Percentiles rank a stretch among this genome's conserved stretches.
These are phyloP conservation scores for Sorex maritimensis DNA, from an alignment of 2,797 vertebrate species.

Conservation along the genomic window DNA sequence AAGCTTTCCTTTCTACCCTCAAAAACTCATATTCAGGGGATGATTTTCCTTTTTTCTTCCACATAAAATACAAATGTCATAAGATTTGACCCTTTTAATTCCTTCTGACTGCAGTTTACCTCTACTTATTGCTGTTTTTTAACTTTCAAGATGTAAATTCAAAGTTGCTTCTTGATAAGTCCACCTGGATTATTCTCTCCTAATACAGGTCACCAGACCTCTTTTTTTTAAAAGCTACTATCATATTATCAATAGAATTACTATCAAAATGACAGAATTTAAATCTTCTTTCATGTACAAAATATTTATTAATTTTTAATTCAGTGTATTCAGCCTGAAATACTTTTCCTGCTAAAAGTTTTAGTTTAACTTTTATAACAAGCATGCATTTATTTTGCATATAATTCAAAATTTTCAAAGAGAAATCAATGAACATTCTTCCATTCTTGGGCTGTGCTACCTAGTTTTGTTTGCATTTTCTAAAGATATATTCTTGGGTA, in stretches of 20 bases:
- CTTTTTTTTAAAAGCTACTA: neutral
- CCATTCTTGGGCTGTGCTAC: neutral
- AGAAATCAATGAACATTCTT: slow-evolving; percentile 31
- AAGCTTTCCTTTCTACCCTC: neutral
- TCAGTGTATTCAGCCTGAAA: slow-evolving; percentile 26
- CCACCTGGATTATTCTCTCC: neutral
- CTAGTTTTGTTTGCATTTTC: slow-evolving; percentile 26
- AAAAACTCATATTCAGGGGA: slow-evolving; percentile 26
- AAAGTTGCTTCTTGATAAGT: neutral
- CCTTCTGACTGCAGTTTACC: slow-evolving; percentile 18
- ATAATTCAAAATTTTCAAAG: slow-evolving; percentile 27
- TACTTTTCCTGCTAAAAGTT: slow-evolving; percentile 5
- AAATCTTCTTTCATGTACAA: slow-evolving; percentile 26
- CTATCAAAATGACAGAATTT: slow-evolving; percentile 26
- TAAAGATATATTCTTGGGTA: neutral
- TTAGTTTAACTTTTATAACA: slow-evolving; percentile 51
- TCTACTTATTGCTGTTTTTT: neutral
- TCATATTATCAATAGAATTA: slow-evolving; percentile 1
- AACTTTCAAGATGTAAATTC: neutral
- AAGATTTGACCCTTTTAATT: neutral
- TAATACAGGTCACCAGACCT: neutral
- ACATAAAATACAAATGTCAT: neutral
- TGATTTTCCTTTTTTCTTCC: neutral
- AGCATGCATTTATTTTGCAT: slow-evolving; percentile 13
- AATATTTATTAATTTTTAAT: slow-evolving; percentile 34